phyloP scores from a whole-genome alignment of 2,113 vertebrate species.

The Thalassarche chlororhynchos region DNA sequence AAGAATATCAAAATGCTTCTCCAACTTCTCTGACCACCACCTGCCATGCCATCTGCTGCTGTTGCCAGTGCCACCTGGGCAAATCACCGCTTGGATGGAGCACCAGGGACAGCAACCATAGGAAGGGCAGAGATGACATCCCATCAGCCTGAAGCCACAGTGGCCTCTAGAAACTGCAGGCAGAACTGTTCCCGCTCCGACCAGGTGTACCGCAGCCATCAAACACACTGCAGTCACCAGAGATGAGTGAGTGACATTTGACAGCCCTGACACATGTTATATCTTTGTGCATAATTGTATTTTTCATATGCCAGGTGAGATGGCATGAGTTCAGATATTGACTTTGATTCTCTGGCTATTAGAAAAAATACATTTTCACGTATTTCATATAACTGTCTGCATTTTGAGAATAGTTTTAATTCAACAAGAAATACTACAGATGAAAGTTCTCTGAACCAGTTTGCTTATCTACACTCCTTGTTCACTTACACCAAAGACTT shows the following conservation, averaged over 20 bases:
- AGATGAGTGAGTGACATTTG: neutral
- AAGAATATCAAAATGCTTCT: neutral
- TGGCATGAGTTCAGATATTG: neutral
- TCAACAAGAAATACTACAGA: neutral
- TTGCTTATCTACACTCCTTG: neutral
- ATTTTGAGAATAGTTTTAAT: neutral
- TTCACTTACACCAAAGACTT: constrained; percentile 10
- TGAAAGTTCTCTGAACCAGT: neutral
- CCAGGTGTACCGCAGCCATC: neutral
- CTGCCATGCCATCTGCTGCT: constrained; percentile 55
- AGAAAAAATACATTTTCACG: neutral
- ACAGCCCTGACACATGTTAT: neutral
- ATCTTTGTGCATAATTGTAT: neutral
- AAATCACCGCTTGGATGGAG: neutral
- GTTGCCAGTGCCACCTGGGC: constrained; percentile 39
- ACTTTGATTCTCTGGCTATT: neutral
- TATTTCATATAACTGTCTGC: neutral
- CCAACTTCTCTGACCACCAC: constrained; percentile 6
- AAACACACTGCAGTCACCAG: neutral
- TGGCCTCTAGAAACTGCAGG: neutral
- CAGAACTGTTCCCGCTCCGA: neutral
- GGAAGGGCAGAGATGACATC: constrained; percentile 27
- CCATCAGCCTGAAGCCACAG: neutral
- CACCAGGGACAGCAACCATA: neutral
- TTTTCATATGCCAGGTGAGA: neutral